A percentile compares a stretch with the other conserved stretches of the same genome.
Conservation (phyloP, 2,113 vertebrate species). For the Lepus timidus region DNA sequence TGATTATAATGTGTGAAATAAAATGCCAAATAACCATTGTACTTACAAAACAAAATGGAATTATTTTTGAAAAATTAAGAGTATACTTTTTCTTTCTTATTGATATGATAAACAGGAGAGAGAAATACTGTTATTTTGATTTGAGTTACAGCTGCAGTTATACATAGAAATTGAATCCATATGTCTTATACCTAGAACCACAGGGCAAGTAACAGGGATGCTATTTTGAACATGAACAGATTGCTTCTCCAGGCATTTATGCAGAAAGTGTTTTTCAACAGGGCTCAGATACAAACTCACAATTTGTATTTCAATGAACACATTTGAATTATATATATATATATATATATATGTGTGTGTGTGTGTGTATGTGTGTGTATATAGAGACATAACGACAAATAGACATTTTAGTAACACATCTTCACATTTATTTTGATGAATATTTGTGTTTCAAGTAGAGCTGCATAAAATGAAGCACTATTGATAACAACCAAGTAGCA, state of each 20-base stretch:
- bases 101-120: background rate
- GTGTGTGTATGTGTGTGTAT: no score
- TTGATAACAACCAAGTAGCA: background rate
- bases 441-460: background rate
- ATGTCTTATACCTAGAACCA: slow-evolving; percentile 23
- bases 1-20: background rate
- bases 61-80: background rate
- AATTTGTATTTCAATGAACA: slow-evolving; percentile 25
- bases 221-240: slow-evolving; percentile 71
- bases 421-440: background rate
- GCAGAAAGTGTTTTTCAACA: slow-evolving; percentile 44
- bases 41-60: background rate
- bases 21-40: background rate
- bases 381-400: no score
- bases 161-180: slow-evolving; percentile 54
- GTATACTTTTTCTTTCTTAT: background rate
- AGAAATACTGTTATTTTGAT: slow-evolving; percentile 7
- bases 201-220: slow-evolving; percentile 18
- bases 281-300: background rate
- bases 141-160: slow-evolving; percentile 6
- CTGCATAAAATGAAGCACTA: background rate
- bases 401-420: background rate
- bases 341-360: no score
- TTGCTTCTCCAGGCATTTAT: slow-evolving; percentile 12
- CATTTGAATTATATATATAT: background rate